These are phyloP conservation scores for Teleopsis dalmanni DNA, from an alignment of 1,140 invertebrate species.

Conservation along the genomic window DNA sequence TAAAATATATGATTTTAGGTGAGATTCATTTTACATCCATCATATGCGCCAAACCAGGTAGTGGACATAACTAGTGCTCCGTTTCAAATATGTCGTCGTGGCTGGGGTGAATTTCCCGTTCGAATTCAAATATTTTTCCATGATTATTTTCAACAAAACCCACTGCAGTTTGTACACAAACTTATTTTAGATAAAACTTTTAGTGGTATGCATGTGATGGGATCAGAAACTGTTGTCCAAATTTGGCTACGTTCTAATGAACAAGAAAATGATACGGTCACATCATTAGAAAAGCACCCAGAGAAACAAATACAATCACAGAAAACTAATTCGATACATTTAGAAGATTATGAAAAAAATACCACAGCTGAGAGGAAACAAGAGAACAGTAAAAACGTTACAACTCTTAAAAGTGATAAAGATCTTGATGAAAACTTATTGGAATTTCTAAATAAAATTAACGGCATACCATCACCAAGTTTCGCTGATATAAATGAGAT, in stretches of 20 bases:
- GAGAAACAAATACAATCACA: too few species aligned
- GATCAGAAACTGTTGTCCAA: slow-evolving; percentile 68
- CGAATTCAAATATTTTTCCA: slow-evolving; percentile 74
- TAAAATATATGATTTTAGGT: slow-evolving; percentile 46
- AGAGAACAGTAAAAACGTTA: too few species aligned
- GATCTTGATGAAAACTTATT: slow-evolving; percentile 37
- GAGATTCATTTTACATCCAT: slow-evolving; percentile 76
- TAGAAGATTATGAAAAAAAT: too few species aligned
- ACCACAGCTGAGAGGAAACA: too few species aligned
- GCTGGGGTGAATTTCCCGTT: slow-evolving; percentile 88
- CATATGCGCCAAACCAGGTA: slow-evolving; percentile 80
- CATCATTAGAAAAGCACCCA: neutral
- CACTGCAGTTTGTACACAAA: slow-evolving; percentile 71
- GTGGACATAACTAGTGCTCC: slow-evolving; percentile 71
- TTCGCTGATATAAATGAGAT: slow-evolving; percentile 30
- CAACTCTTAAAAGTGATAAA: slow-evolving; percentile 23
- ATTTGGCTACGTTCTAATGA: slow-evolving; percentile 55
- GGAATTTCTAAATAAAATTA: slow-evolving; percentile 30
- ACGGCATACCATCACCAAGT: slow-evolving; percentile 11
- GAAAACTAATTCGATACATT: too few species aligned
- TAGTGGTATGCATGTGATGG: slow-evolving; percentile 76
- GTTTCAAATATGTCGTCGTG: slow-evolving; percentile 73
- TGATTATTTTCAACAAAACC: slow-evolving; percentile 61
- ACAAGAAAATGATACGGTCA: neutral
- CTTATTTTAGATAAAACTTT: slow-evolving; percentile 77